Conservation (phyloP, 2,797 vertebrate species). For the Alectoris magna region DNA sequence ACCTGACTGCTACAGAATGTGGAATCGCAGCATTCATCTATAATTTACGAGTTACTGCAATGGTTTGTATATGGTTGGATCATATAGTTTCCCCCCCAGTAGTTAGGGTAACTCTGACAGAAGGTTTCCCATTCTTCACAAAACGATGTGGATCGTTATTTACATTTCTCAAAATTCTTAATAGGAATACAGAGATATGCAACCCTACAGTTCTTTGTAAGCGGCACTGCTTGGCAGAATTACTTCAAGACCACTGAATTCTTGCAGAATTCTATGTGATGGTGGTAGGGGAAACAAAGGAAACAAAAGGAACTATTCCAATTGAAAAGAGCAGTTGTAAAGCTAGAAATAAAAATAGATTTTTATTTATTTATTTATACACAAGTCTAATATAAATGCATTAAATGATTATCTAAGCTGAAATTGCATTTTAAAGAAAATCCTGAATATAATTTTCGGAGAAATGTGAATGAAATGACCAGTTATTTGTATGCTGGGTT, state of each 20-base stretch:
- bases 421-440: neutral
- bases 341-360: conserved; percentile 31
- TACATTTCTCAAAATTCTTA: neutral
- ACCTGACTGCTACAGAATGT: conserved; percentile 29
- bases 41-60: conserved; percentile 15
- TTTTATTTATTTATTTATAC: neutral
- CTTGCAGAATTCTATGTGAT: neutral
- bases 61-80: neutral
- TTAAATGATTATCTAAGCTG: neutral
- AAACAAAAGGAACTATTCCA: neutral
- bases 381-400: neutral
- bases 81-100: neutral
- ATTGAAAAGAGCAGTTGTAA: neutral
- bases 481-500: neutral
- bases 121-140: neutral
- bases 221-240: neutral
- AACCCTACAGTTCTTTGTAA: neutral
- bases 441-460: neutral
- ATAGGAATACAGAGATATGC: neutral
- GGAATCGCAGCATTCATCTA: conserved; percentile 40
- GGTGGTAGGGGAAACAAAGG: neutral
- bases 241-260: neutral
- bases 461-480: accelerated
- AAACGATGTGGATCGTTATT: neutral
- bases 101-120: neutral